A percentile compares a stretch with the other conserved stretches of the same genome.
Evolutionary conservation across 2,113 vertebrate genomes (phyloP).

Genomic region (Rhynchomys soricoides): DNA sequence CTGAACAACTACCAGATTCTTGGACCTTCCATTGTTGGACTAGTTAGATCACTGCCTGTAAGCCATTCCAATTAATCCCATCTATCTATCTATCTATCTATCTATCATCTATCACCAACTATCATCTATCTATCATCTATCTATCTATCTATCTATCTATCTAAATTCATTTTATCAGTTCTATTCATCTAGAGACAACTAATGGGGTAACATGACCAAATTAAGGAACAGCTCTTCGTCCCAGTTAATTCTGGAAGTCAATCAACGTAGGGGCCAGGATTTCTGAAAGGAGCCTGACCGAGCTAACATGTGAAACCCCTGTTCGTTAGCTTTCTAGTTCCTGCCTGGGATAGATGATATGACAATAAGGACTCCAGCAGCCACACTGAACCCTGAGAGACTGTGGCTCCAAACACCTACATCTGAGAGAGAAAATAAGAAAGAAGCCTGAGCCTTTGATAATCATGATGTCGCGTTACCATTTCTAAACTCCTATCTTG

Average conservation of each 20-base stretch:
- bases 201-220: not conserved
- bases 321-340: not conserved
- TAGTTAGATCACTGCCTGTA: not conserved
- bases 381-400: not conserved
- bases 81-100: no score
- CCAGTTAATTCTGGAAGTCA: not conserved
- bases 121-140: no score
- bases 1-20: not conserved
- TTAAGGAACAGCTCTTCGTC: not conserved
- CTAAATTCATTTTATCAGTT: not conserved
- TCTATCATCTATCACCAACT: no score
- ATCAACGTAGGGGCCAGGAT: not conserved
- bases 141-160: not conserved
- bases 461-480: not conserved
- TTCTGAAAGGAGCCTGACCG: not conserved
- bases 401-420: not conserved
- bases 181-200: not conserved
- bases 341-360: not conserved
- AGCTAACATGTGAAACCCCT: not conserved
- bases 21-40: not conserved
- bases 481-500: not conserved
- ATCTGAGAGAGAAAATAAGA: not conserved
- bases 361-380: not conserved
- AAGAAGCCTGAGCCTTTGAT: not conserved
- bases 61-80: not conserved